Conservation (phyloP, 1,140 invertebrate species). For the Drosophila rufa region DNA sequence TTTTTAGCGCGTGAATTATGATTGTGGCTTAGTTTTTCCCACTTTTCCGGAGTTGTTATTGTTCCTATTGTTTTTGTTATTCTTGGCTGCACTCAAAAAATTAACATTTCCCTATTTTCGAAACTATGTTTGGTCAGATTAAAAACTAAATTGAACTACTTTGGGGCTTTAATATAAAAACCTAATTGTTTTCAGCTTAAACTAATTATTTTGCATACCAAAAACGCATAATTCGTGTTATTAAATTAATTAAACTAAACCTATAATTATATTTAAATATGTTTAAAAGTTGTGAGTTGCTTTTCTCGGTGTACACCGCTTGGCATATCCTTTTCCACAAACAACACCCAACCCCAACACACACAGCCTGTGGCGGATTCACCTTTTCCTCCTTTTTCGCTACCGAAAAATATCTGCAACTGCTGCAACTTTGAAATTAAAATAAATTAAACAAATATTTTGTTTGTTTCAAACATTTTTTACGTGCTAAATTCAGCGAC, state of each 20-base stretch:
- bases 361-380: constrained; percentile 36
- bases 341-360: constrained; percentile 9
- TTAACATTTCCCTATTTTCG: neutral
- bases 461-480: constrained; percentile 76
- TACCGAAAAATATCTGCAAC: constrained; percentile 65
- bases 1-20: constrained; percentile 77
- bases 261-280: neutral
- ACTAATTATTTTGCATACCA: neutral
- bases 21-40: constrained; percentile 74
- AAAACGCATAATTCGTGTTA: neutral
- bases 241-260: neutral
- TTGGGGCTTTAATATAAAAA: too few relatives aligned
- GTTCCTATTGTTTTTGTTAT: constrained; percentile 27
- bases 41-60: constrained; percentile 49
- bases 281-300: too few relatives aligned
- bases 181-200: neutral
- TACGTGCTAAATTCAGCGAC: constrained; percentile 69
- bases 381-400: constrained; percentile 26
- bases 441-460: constrained; percentile 83
- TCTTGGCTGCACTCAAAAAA: neutral
- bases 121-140: neutral
- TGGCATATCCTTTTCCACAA: constrained; percentile 56
- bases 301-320: constrained; percentile 5
- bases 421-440: constrained; percentile 80
- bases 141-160: neutral